A percentile compares a stretch with the other conserved stretches of the same genome.
phyloP scores from a whole-genome alignment of 1,140 invertebrate genomes.

The Apis florea region DNA sequence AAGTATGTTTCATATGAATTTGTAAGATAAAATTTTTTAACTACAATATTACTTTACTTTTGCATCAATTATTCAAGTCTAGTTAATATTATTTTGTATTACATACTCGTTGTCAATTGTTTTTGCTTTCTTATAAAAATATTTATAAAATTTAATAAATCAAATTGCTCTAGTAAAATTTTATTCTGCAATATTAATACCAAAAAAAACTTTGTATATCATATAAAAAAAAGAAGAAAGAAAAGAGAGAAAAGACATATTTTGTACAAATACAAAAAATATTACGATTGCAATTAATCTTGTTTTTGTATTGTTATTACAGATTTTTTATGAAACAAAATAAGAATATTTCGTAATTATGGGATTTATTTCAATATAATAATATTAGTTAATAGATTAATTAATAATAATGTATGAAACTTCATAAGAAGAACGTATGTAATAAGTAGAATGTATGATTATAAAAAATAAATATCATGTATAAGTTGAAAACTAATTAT shows the following conservation, averaged over 20 bases:
- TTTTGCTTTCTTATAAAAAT: slow-evolving; percentile 20
- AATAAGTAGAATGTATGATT: slow-evolving; percentile 27
- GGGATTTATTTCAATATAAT: slow-evolving; percentile 4
- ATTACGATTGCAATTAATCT: slow-evolving; percentile 50
- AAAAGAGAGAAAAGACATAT: slow-evolving; percentile 31
- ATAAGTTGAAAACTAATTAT: background rate
- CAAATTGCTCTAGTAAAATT: slow-evolving; percentile 17
- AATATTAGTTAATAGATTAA: slow-evolving; percentile 16
- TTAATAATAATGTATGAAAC: slow-evolving; percentile 14
- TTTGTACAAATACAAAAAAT: slow-evolving; percentile 51
- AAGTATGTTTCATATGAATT: slow-evolving; percentile 29
- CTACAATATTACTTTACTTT: slow-evolving; percentile 5
- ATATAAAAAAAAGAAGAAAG: slow-evolving; percentile 4
- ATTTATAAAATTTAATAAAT: slow-evolving; percentile 4
- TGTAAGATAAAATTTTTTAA: slow-evolving; percentile 31
- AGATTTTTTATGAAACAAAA: slow-evolving; percentile 13
- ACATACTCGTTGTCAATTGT: slow-evolving; percentile 7
- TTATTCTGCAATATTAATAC: slow-evolving; percentile 39
- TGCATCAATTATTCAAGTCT: slow-evolving; percentile 17
- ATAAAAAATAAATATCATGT: slow-evolving; percentile 8
- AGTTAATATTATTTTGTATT: slow-evolving; percentile 17
- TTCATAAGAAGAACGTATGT: slow-evolving; percentile 11
- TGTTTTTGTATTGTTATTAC: slow-evolving; percentile 31
- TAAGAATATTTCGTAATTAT: slow-evolving; percentile 18
- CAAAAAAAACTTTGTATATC: slow-evolving; percentile 33